Percentiles rank a stretch among this genome's conserved stretches.
These are phyloP conservation scores for Exephanes ischioxanthus DNA, from an alignment of 2,888 invertebrate species.

Conservation along the genomic window DNA sequence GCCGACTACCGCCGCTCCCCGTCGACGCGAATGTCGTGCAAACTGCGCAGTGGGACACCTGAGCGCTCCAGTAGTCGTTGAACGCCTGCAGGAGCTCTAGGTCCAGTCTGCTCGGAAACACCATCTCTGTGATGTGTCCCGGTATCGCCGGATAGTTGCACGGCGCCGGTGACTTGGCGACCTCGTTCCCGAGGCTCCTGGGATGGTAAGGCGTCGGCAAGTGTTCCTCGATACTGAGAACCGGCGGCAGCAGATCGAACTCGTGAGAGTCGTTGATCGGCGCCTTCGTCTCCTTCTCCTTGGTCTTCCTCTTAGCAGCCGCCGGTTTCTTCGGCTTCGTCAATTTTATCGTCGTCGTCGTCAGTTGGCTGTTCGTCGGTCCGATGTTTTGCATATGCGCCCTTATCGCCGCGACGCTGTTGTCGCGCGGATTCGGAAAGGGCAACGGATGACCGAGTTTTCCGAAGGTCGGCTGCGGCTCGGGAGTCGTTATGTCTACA, in stretches of 20 bases:
- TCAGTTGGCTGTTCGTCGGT: slow-evolving; percentile 49
- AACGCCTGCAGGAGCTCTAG: slow-evolving; percentile 85
- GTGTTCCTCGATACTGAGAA: slow-evolving; percentile 63
- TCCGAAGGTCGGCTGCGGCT: slow-evolving; percentile 12
- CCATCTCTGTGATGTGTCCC: slow-evolving; percentile 83
- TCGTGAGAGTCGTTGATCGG: slow-evolving; percentile 19
- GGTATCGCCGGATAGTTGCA: slow-evolving; percentile 74
- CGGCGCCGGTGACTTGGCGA: slow-evolving; percentile 22
- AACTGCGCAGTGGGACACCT: slow-evolving; percentile 87
- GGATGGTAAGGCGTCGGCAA: slow-evolving; percentile 18
- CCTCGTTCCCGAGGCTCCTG: slow-evolving; percentile 20
- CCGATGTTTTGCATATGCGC: slow-evolving; percentile 58
- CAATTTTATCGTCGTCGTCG: slow-evolving; percentile 47
- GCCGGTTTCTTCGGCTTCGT: slow-evolving; percentile 45
- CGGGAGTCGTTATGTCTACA: slow-evolving; percentile 37
- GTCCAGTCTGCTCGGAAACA: slow-evolving; percentile 83
- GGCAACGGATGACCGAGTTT: slow-evolving; percentile 1
- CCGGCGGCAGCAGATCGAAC: slow-evolving; percentile 62
- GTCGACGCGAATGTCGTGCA: slow-evolving; percentile 86
- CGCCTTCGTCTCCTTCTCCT: slow-evolving; percentile 30
- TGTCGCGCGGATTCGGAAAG: slow-evolving; percentile 39
- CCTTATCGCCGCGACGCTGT: slow-evolving; percentile 49
- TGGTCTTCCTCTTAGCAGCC: slow-evolving; percentile 43
- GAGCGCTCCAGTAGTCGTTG: slow-evolving; percentile 85
- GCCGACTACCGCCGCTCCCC: slow-evolving; percentile 76